These are phyloP conservation scores for Sylvilagus bachmani DNA, from an alignment of 2,113 vertebrate genomes.

Conservation along the genomic window DNA sequence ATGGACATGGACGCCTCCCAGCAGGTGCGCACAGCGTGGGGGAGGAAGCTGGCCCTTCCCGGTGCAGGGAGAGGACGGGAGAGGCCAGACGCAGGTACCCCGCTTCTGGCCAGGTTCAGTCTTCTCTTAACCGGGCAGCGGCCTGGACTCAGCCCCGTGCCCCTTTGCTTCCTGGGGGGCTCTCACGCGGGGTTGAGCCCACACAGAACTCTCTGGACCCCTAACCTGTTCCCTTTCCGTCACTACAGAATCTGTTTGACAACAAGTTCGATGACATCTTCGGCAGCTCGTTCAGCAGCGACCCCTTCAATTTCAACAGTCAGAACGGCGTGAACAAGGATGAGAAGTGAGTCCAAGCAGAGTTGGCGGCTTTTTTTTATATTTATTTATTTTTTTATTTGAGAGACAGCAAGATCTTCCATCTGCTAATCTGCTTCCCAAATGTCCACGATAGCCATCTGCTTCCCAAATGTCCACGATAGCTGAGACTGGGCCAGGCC, in stretches of 20 bases:
- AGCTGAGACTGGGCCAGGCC: too few relatives aligned
- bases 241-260: constrained; percentile 91
- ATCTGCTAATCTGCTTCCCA: too few relatives aligned
- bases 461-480: too few relatives aligned
- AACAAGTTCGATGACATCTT: constrained; percentile 97
- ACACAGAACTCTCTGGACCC: not conserved
- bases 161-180: accelerated
- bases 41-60: not conserved
- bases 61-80: accelerated
- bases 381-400: too few relatives aligned
- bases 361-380: not conserved
- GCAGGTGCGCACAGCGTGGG: constrained; percentile 86
- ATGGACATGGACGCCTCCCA: constrained; percentile 94
- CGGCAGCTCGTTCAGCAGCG: constrained; percentile 93
- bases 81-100: not conserved
- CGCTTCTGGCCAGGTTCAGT: not conserved
- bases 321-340: constrained; percentile 97
- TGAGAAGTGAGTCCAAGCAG: constrained; percentile 92
- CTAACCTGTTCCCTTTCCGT: constrained; percentile 46
- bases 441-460: too few relatives aligned
- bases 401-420: too few relatives aligned
- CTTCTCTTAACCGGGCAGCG: not conserved
- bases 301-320: constrained; percentile 98
- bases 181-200: not conserved
- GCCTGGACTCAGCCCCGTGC: not conserved